Evolutionary conservation across 2,797 vertebrate genomes (phyloP), one percentile per base, ranked within the genome.

Genomic region (Pseudomugil tenellus): DNA sequence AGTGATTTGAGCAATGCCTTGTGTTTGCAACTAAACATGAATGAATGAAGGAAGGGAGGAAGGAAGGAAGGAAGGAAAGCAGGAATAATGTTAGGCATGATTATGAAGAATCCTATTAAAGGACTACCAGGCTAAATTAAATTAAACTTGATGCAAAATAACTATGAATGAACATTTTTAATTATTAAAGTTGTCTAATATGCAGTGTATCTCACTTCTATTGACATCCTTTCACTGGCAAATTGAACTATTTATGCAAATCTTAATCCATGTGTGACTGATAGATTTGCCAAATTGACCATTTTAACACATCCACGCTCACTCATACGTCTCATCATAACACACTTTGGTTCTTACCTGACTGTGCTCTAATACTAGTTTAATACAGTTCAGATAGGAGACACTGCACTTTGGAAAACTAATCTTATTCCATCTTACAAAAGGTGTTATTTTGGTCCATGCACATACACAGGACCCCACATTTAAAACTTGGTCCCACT

Each of bases 401-500:
- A 51, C 55, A 37, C 41, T 26, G 21, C 62, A 65, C 53, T 60
- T 67, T 59, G 56, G 53, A 73, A 76, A 83, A 75, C 51, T 85
- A 71, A 81, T 83, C 76, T 76, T 76, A 66, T 84, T 67, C 67
- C 72, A 67, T 84, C 74, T 83, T 63, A 62, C 53, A 58, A 71
- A 83, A 76, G 67, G 74, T 80, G 67, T 72, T 68, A 69, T 81
- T 80, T 74, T 67, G 73, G 57, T 64, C 35, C 21, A 10, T 52
- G n/a, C 41, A n/a, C 69, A 73, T 31, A 17, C 28, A 56, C 59
- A 65, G 57, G 60, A 61, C n/a, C 37, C 76, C 70, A 48, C 32
- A 72, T 70, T 72, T 57, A 56, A 73, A 88, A 86, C 76, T 82
- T 78, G 63, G 73, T 74, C 79, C 70, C 83, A 77, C 77, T 74